These are phyloP conservation scores for Eledona agricola DNA, from an alignment of 2,888 invertebrate species.

Conservation along the genomic window DNA sequence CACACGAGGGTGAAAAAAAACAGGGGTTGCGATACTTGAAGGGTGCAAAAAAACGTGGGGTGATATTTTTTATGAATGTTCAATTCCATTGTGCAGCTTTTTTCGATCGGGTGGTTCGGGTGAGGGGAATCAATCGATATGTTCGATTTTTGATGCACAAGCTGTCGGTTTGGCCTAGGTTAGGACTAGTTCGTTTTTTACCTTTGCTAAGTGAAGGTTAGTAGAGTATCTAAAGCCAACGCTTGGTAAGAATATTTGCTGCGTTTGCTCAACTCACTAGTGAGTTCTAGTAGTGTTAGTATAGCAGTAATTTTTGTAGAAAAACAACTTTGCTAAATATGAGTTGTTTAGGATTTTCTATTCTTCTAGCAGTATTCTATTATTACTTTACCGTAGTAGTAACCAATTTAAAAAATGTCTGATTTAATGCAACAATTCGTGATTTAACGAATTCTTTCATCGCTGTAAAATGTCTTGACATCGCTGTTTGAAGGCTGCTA, in stretches of 20 bases:
- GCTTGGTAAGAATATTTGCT: constrained; percentile 18
- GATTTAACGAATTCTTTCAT: too few relatives aligned
- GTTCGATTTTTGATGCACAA: constrained; percentile 58
- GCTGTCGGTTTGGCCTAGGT: constrained; percentile 55
- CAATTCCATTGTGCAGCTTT: constrained; percentile 56
- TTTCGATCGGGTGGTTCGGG: constrained; percentile 56
- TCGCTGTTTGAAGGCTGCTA: too few relatives aligned
- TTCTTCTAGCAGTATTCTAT: too few relatives aligned
- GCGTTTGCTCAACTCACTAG: too few relatives aligned
- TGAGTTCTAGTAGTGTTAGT: too few relatives aligned
- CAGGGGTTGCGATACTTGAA: constrained; percentile 46
- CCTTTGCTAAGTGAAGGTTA: constrained; percentile 51
- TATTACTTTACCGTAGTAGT: too few relatives aligned
- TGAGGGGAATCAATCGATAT: constrained; percentile 60
- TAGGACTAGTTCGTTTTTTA: constrained; percentile 56
- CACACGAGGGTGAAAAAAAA: constrained; percentile 49
- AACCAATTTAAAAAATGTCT: too few relatives aligned
- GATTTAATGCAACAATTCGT: too few relatives aligned
- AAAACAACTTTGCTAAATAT: too few relatives aligned
- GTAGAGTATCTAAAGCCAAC: constrained; percentile 1
- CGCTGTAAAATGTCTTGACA: too few relatives aligned
- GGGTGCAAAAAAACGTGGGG: constrained; percentile 58
- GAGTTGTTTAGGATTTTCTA: too few relatives aligned
- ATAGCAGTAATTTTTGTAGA: too few relatives aligned
- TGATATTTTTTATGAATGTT: constrained; percentile 61